Conservation (phyloP, 2,797 vertebrate species). For the Acanthurus tractus region DNA sequence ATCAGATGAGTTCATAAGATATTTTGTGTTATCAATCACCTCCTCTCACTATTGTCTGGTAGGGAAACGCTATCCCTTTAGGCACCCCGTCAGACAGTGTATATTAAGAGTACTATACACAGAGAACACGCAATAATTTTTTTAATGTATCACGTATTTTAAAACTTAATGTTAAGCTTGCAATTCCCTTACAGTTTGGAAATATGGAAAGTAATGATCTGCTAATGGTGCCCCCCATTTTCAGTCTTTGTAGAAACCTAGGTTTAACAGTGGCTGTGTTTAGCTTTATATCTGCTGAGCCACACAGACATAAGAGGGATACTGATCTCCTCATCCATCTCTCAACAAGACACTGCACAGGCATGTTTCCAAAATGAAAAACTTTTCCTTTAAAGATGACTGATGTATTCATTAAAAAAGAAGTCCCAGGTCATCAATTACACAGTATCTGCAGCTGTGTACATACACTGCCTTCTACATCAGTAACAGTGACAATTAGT, state of each 20-base stretch:
- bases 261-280: background rate
- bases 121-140: too few species aligned
- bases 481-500: slow-evolving; percentile 4
- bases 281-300: background rate
- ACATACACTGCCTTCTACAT: background rate
- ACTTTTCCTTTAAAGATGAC: background rate
- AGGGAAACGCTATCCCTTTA: too few species aligned
- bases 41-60: too few species aligned
- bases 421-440: background rate
- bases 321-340: background rate
- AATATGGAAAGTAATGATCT: background rate
- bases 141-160: too few species aligned
- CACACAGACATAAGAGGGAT: background rate
- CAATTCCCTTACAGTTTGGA: background rate
- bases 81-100: too few species aligned
- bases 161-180: too few species aligned
- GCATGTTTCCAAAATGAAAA: background rate
- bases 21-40: too few species aligned
- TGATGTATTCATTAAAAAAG: background rate
- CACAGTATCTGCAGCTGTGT: background rate
- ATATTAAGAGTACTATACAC: too few species aligned
- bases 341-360: background rate
- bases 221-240: background rate
- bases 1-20: too few species aligned
- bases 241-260: background rate